A percentile compares a stretch with the other conserved stretches of the same genome.
Conservation (phyloP, 2,113 vertebrate species). For the Conger conger region DNA sequence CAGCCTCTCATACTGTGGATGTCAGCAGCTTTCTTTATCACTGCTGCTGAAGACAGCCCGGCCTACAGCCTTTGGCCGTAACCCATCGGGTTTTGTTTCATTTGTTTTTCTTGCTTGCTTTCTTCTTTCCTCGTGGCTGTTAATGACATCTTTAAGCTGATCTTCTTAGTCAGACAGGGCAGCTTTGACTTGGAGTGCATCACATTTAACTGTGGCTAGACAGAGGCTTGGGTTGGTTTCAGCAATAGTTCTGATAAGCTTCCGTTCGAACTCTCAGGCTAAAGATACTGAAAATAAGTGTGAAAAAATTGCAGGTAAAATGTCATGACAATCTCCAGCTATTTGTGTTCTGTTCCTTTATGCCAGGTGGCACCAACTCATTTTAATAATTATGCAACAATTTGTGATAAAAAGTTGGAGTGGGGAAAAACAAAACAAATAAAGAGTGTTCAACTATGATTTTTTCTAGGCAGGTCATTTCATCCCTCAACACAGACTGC, state of each 20-base stretch:
- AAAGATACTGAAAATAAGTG: too few relatives aligned
- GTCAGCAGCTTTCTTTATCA: background rate
- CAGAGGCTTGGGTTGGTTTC: background rate
- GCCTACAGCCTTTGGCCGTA: background rate
- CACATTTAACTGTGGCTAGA: background rate
- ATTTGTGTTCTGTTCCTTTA: too few relatives aligned
- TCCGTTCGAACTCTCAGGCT: background rate
- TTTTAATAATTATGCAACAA: background rate
- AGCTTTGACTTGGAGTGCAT: background rate
- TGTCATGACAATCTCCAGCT: too few relatives aligned
- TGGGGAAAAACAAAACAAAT: too few relatives aligned
- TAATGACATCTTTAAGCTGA: background rate
- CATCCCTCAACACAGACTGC: background rate
- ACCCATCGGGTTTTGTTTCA: background rate
- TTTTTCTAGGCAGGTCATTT: constrained; percentile 11
- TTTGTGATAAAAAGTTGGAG: background rate
- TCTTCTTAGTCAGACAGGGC: background rate
- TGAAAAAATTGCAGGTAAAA: too few relatives aligned
- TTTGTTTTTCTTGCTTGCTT: background rate
- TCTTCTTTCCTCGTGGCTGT: background rate
- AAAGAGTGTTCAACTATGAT: background rate
- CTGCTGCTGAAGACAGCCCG: background rate
- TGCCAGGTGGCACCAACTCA: background rate
- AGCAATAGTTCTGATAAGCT: background rate
- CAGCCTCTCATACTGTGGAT: background rate